Base-by-base conservation (phyloP, 2,888 invertebrate genomes). In the Philhelius pedissequus region DNA sequence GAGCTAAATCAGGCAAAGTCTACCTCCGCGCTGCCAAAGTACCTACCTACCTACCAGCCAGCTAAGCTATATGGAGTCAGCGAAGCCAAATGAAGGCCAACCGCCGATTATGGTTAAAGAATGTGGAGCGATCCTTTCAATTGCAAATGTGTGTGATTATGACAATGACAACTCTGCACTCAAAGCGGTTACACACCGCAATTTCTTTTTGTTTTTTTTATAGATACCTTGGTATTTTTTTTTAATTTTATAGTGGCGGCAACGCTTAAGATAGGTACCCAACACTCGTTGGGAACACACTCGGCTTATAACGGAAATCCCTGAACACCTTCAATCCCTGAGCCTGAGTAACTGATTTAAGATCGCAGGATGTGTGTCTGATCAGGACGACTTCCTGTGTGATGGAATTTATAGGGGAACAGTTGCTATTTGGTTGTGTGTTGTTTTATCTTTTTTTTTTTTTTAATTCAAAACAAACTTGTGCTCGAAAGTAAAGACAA, bases 51-150 rank as follows among this genome's bases (percentile, higher is more conserved):
- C 15, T 43, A 58, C 58, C 35, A 58, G 48, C 50, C 50, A 30
- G 8, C 40, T 54, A 54, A 30, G 8, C 40, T 54, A 54, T 30
- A 32, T 18, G 32, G 20, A 77, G 43, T 35, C 70, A 60, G 52
- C 52, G 68, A 79, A 83, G 83, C 83, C 83, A 83, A 83, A 83
- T 83, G 83, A 83, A 83, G 83, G 83, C 83, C 83, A 83, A 83
- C 83, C 83, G 83, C 79, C 83, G 83, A 83, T 83, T 83, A 83
- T 83, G 83, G 79, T 79, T 70, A 45, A 83, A 52, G 79, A 79
- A 84, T 80, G 80, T 84, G 84, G 80, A 80, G 80, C 84, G 75
- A 84, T 84, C 84, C 84, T 84, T 84, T 84, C 80, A 71, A 75
- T 71, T 80, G 75, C 80, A 80, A 50, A 56, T 45, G 69, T 43